Conservation (phyloP, 2,797 vertebrate genomes). For the Harpagifer antarcticus region DNA sequence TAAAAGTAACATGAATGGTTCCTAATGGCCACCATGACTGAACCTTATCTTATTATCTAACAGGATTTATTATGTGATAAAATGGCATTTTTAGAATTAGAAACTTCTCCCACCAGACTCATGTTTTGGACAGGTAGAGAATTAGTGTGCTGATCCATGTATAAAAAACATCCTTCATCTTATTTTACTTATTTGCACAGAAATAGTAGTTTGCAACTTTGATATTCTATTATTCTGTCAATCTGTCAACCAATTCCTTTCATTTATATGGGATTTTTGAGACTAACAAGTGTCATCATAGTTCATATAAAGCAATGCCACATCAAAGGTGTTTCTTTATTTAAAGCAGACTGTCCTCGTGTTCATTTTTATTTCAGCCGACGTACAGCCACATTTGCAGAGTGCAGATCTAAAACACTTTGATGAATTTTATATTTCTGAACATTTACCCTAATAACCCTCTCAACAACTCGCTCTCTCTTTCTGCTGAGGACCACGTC, state of each 20-base stretch:
- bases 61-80: neutral
- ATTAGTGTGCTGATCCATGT: no score
- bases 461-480: neutral
- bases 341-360: slow-evolving; percentile 26
- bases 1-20: neutral
- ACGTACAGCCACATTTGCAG: slow-evolving; percentile 16
- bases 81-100: no score
- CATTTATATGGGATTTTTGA: slow-evolving; percentile 26
- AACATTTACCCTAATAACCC: slow-evolving; percentile 24
- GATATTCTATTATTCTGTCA: slow-evolving; percentile 26
- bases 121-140: no score
- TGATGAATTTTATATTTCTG: slow-evolving; percentile 13
- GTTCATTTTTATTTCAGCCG: slow-evolving; percentile 21
- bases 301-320: slow-evolving; percentile 20
- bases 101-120: no score
- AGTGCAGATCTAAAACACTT: slow-evolving; percentile 22
- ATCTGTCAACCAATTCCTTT: slow-evolving; percentile 19
- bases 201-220: slow-evolving; percentile 31
- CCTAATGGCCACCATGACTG: neutral
- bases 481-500: neutral
- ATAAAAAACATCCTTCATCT: slow-evolving; percentile 4
- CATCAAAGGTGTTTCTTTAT: slow-evolving; percentile 40
- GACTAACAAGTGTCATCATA: slow-evolving; percentile 39
- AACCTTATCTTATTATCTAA: neutral
- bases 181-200: slow-evolving; percentile 22